Conservation (phyloP, 1,140 invertebrate species). For the Drosophila aff. region DNA sequence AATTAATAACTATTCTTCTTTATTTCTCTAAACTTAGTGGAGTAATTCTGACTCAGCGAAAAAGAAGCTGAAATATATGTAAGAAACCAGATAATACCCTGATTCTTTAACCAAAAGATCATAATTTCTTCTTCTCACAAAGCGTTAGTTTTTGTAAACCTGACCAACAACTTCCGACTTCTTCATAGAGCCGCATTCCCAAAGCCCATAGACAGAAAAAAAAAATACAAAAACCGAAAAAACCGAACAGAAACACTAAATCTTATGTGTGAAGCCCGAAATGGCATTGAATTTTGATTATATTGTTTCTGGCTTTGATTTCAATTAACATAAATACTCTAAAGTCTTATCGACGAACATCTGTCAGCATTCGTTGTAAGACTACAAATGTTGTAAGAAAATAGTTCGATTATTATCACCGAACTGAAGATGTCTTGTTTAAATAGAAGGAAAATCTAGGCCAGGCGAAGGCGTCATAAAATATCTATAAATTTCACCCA, state of each 20-base stretch:
- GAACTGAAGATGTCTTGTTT: conserved; percentile 9
- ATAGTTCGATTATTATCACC: conserved; percentile 7
- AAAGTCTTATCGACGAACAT: conserved; percentile 25
- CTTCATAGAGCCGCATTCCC: conserved; percentile 34
- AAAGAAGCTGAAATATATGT: not conserved
- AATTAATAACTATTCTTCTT: not conserved
- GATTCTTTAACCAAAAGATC: conserved; percentile 14
- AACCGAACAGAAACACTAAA: conserved; percentile 23
- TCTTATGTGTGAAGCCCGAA: conserved; percentile 30
- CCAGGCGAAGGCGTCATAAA: not conserved
- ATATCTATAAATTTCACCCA: conserved; percentile 17
- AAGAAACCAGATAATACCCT: not conserved
- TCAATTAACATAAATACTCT: conserved; percentile 55
- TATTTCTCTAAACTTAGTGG: not conserved
- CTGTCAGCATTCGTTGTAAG: conserved; percentile 37
- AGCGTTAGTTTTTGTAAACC: conserved; percentile 24
- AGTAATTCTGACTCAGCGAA: conserved; percentile 15
- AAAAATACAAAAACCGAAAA: conserved; percentile 2
- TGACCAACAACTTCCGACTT: conserved; percentile 45
- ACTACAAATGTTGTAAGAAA: conserved; percentile 26
- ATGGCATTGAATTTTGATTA: conserved; percentile 70
- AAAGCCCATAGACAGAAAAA: conserved; percentile 27
- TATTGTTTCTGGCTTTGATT: conserved; percentile 57
- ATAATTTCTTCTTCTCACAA: conserved; percentile 18
- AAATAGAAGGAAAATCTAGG: conserved; percentile 1